Conservation (phyloP, 2,797 vertebrate species). For the Macrochelys suwanniensis region DNA sequence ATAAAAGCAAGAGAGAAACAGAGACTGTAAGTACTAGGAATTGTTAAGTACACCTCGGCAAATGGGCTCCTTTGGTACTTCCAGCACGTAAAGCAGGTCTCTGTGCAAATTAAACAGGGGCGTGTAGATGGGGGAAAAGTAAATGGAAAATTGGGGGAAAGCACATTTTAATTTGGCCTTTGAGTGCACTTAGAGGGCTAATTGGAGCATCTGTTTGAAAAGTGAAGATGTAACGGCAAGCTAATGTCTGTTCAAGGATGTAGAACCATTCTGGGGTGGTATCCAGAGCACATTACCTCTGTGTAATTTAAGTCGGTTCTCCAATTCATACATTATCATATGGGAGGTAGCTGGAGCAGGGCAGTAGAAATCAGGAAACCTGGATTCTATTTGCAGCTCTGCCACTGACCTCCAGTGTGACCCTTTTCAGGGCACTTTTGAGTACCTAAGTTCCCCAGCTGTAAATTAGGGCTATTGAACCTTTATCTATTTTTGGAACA, state of each 20-base stretch:
- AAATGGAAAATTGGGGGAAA: neutral
- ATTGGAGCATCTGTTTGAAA: neutral
- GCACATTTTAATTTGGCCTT: neutral
- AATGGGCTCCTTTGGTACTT: neutral
- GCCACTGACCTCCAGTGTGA: neutral
- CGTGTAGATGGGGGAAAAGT: neutral
- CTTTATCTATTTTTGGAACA: neutral
- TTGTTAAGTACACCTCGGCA: neutral
- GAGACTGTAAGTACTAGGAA: slow-evolving; percentile 7
- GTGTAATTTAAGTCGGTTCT: neutral
- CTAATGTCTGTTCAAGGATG: neutral
- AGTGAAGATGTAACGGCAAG: neutral
- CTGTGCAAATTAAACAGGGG: neutral
- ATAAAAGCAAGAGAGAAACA: slow-evolving; percentile 57
- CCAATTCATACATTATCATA: neutral
- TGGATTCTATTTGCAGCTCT: neutral
- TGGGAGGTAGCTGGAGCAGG: neutral
- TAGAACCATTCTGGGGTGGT: neutral
- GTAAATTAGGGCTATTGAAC: neutral
- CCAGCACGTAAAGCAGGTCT: neutral
- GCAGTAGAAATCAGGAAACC: neutral
- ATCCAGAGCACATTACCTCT: neutral
- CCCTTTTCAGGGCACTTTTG: neutral
- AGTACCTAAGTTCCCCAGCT: neutral
- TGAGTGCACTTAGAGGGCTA: neutral